Base-by-base conservation (phyloP, 2,113 vertebrate species). In the Melanotaenia duboulayi region DNA sequence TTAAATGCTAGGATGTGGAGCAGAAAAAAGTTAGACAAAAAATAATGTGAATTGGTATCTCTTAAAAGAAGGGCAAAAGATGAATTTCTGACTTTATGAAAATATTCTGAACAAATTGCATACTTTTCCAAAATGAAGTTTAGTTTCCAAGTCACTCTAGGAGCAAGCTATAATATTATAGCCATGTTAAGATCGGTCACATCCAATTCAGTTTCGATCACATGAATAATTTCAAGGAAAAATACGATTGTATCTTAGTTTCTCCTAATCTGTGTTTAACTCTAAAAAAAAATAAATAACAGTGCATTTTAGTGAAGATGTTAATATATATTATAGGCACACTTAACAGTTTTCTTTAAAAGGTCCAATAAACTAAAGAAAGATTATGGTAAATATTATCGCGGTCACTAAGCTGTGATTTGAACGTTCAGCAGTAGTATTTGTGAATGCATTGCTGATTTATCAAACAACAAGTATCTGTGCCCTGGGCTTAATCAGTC, bases 11-110 rank as follows among this genome's bases (percentile, higher is more conserved):
- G 59, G 57, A 78, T 79, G 42, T 69, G 22, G 55, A 72, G 76
- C 64, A 61, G 24, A 73, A 70, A 62, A 82, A 82, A 69, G 40
- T 78, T 80, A 76, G 59, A 23, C 70, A 84, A 62, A 28, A 80
- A 83, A 87, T 78, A 70, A 69, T 54, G 14, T 55, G 57, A 81
- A 80, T 35, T 76, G 24, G 42, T 63, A n/a, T 40, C 7, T 49
- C 16, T 61, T 59, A 28, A 82, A 83, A 65, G 49, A 25, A 76
- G 7, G 22, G 11, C 9, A 49, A 37, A n/a, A 39, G 24, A 61
- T 25, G 19, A 58, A 63, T 17, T 40, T 59, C 28, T 65, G 7
- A 77, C 40, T 74, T 80, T 76, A 40, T 66, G 10, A 67, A 69
- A 63, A 40, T 67, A 72, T 78, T 67, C 23, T 56, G 52, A 66